These are phyloP conservation scores for Athalia circularis DNA, from an alignment of 2,888 invertebrate genomes.

Conservation along the genomic window DNA sequence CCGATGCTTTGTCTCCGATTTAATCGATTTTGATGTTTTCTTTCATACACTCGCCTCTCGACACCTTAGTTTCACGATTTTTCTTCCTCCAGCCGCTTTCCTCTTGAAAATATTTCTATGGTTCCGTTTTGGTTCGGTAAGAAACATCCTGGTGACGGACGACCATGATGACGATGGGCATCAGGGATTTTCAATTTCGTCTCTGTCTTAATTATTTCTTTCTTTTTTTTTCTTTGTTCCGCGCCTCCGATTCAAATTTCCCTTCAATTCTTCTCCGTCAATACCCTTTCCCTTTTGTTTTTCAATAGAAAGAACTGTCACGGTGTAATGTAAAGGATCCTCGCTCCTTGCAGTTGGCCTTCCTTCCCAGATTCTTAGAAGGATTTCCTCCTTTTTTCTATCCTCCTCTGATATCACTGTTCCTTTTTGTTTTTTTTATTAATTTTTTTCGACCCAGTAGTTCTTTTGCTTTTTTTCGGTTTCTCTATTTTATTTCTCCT, in stretches of 20 bases:
- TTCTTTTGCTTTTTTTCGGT: background rate
- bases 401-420: slow-evolving; percentile 22
- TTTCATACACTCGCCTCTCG: too few relatives aligned
- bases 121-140: background rate
- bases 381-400: slow-evolving; percentile 18
- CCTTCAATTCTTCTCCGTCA: background rate
- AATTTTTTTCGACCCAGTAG: background rate
- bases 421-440: background rate
- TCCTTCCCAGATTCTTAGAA: slow-evolving; percentile 22
- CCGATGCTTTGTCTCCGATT: too few relatives aligned
- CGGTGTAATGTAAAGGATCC: too few relatives aligned
- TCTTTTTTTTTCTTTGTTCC: too few relatives aligned
- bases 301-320: slow-evolving; percentile 1
- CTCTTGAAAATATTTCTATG: background rate
- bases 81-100: background rate
- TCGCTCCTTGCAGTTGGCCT: background rate
- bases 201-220: too few relatives aligned
- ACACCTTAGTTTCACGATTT: too few relatives aligned
- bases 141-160: background rate
- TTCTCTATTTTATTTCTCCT: background rate
- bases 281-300: background rate
- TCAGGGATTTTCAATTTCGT: too few relatives aligned
- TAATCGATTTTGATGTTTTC: too few relatives aligned
- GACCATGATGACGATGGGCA: background rate
- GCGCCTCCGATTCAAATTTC: background rate